Conservation (phyloP, 2,113 vertebrate genomes). For the Hystrix cristata region DNA sequence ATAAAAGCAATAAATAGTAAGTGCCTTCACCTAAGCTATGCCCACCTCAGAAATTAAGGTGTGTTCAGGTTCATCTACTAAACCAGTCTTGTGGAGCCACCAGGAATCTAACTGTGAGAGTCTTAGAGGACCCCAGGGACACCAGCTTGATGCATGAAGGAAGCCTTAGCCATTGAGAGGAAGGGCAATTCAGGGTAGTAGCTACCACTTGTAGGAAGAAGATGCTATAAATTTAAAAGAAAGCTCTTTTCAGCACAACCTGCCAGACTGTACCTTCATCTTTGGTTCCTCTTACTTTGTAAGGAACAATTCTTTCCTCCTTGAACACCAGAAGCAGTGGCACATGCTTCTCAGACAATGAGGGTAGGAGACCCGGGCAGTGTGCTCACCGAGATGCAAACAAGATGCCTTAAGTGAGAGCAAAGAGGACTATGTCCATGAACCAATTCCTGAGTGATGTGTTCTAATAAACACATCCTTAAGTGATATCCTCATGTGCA, state of each 20-base stretch:
- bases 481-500: neutral
- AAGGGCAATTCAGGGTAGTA: neutral
- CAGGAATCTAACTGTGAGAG: neutral
- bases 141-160: neutral
- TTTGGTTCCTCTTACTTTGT: neutral
- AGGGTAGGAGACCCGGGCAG: neutral
- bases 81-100: neutral
- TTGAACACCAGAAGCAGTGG: neutral
- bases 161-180: neutral
- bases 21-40: neutral
- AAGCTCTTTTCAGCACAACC: neutral
- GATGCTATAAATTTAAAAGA: neutral
- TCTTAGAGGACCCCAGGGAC: neutral
- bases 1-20: neutral
- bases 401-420: neutral
- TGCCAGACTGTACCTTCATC: neutral
- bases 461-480: neutral
- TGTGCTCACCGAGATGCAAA: neutral
- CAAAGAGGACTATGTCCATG: neutral
- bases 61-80: neutral
- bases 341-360: neutral
- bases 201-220: neutral
- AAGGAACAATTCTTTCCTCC: neutral
- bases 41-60: neutral
- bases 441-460: no score